A percentile compares a stretch with the other conserved stretches of the same genome.
These are phyloP conservation scores for Anabacerthia variegaticeps DNA, from an alignment of 2,797 vertebrate species.

Conservation along the genomic window DNA sequence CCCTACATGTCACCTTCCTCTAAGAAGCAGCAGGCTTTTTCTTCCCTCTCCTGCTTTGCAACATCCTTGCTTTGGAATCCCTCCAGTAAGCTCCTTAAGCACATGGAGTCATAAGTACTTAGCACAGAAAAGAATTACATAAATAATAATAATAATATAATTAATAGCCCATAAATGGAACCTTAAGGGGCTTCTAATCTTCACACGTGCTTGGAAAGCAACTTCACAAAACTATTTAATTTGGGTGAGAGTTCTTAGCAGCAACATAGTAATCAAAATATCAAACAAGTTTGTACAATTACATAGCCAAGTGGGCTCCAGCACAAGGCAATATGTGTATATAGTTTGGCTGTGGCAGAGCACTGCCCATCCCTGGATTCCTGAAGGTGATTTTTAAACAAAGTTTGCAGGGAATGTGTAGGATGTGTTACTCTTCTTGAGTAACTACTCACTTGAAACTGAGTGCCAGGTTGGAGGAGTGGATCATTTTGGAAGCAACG, in stretches of 20 bases:
- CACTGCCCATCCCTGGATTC: background rate
- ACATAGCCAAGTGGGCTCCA: background rate
- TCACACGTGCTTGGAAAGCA: background rate
- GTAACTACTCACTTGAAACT: background rate
- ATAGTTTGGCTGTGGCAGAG: background rate
- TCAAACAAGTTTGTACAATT: slow-evolving; percentile 15
- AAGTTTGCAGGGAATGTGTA: background rate
- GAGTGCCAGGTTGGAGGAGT: background rate
- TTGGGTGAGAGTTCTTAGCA: slow-evolving; percentile 25
- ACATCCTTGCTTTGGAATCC: slow-evolving; percentile 40
- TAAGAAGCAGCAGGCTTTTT: background rate
- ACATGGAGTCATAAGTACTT: slow-evolving; percentile 21
- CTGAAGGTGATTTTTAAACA: background rate
- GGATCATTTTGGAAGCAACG: slow-evolving; percentile 18
- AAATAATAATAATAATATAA: slow-evolving; percentile 37
- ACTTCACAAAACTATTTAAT: background rate
- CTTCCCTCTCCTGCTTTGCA: slow-evolving; percentile 3
- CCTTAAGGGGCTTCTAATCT: slow-evolving; percentile 3
- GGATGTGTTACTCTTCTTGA: slow-evolving; percentile 7
- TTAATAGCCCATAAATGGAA: slow-evolving; percentile 23
- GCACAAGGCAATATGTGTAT: background rate
- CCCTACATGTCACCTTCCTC: background rate
- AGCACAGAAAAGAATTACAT: slow-evolving; percentile 41
- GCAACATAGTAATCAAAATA: slow-evolving; percentile 2
- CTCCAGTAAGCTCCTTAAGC: slow-evolving; percentile 63